Conservation (phyloP, 2,113 vertebrate species). For the Eira barbara region DNA sequence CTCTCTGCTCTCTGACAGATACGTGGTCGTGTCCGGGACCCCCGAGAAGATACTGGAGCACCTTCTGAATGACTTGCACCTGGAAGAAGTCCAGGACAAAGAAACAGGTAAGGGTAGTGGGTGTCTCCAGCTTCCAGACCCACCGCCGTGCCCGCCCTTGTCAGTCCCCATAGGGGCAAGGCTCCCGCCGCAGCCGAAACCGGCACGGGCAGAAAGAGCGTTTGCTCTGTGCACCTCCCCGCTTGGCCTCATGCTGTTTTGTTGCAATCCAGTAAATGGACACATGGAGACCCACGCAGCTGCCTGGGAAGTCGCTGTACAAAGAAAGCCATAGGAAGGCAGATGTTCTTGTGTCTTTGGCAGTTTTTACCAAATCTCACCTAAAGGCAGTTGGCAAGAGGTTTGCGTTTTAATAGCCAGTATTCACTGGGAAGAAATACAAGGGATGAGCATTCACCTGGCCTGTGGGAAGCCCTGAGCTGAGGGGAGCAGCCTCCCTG, state of each 20-base stretch:
- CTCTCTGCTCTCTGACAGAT: conserved; percentile 95
- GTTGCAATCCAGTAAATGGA: conserved; percentile 71
- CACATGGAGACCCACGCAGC: conserved; percentile 19
- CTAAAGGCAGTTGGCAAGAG: conserved; percentile 44
- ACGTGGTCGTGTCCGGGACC: conserved; percentile 92
- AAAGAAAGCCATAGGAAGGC: conserved; percentile 35
- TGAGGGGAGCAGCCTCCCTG: neutral
- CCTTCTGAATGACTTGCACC: conserved; percentile 90
- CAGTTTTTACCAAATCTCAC: conserved; percentile 45
- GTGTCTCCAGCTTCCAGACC: neutral
- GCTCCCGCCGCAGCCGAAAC: neutral
- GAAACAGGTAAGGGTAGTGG: conserved; percentile 88
- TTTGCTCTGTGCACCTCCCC: neutral
- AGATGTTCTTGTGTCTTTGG: neutral
- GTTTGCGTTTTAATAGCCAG: neutral
- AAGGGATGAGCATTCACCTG: neutral
- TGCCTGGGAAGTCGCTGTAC: conserved; percentile 49
- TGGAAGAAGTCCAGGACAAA: conserved; percentile 93
- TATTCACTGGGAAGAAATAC: neutral
- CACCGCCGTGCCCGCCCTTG: neutral
- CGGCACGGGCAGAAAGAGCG: neutral
- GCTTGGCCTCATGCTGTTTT: conserved; percentile 6
- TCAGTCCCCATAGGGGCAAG: neutral
- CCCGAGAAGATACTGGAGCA: conserved; percentile 97
- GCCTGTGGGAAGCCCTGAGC: neutral